Percentiles rank a stretch among this genome's conserved stretches.
phyloP scores from a whole-genome alignment of 1,140 invertebrate species.

The Centruroides sculpturatus region DNA sequence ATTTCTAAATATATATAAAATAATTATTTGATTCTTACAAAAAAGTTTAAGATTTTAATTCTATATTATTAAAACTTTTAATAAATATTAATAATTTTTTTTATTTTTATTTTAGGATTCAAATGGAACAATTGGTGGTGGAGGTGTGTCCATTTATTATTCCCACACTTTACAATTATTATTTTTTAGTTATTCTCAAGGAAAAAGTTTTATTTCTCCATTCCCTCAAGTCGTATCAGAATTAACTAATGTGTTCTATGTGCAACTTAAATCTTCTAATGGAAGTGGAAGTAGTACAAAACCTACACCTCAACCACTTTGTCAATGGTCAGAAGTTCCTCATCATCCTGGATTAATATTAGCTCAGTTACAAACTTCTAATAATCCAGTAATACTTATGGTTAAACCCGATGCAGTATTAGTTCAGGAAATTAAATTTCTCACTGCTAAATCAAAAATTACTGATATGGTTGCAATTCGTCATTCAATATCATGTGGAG shows the following conservation, averaged over 20 bases:
- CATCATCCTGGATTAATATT: constrained; percentile 89
- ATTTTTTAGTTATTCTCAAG: constrained; percentile 87
- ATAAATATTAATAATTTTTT: neutral
- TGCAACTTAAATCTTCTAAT: constrained; percentile 13
- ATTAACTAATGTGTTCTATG: constrained; percentile 11
- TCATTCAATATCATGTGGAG: constrained; percentile 48
- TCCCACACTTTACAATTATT: constrained; percentile 81
- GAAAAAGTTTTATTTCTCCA: constrained; percentile 82
- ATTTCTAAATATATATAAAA: too few species aligned
- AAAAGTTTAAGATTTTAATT: too few species aligned
- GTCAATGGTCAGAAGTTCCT: constrained; percentile 88
- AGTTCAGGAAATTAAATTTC: constrained; percentile 84
- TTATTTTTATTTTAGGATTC: constrained; percentile 40
- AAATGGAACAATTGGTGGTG: constrained; percentile 71
- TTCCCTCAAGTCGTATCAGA: constrained; percentile 28
- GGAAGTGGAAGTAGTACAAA: constrained; percentile 6
- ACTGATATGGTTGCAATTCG: constrained; percentile 92
- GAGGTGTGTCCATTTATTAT: constrained; percentile 91
- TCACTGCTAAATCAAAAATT: constrained; percentile 77
- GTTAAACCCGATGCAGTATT: constrained; percentile 69
- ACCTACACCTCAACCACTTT: constrained; percentile 58
- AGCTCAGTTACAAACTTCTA: constrained; percentile 67
- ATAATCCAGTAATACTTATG: constrained; percentile 89
- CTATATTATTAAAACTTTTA: too few species aligned
- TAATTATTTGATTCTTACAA: too few species aligned